Evolutionary conservation across 2,888 invertebrate genomes (phyloP), one percentile per base, ranked within the genome.

Genomic region (Callimorpha dominula): DNA sequence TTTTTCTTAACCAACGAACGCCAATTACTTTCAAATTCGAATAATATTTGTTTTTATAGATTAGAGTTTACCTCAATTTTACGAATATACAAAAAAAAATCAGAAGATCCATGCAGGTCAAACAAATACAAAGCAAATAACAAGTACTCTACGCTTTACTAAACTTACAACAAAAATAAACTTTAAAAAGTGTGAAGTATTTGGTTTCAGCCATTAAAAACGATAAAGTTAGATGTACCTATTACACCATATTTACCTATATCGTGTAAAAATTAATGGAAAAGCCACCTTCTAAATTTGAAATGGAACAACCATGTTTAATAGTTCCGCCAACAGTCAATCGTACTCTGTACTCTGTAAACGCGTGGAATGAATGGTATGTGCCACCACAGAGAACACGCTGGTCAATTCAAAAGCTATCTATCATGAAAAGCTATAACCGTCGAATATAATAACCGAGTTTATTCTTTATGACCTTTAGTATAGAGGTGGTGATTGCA

Each of bases 371-470:
- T 91, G 89, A 79, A 76, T 79, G 88, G 88, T 87, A 89, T 92
- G 90, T 89, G 86, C 84, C 84, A 83, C 87, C 85, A 86, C 82
- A 80, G 82, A 85, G 85, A 86, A 85, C 81, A 90, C 89, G 90
- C 91, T 90, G 92, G 92, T 91, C 91, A 93, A 92, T 91, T 91
- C 87, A 89, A 87, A 87, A 87, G 78, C 85, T 85, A 86, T 89
- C 83, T 86, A 83, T 89, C 84, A 87, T 85, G 82, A 86, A 90
- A 87, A 80, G 89, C 81, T 82, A 88, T 89, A 91, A 90, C 85
- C 73, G 83, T 81, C 86, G 46, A 76, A 84, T 83, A 78, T 84
- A 86, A 85, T 89, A 89, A 87, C 82, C 87, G 82, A 94, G 88
- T 90, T 86, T 92, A 86, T 86, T 86, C 92, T 90, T 90, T 94